phyloP scores from a whole-genome alignment of 2,888 invertebrate species.

The Leucoptera coffeella region DNA sequence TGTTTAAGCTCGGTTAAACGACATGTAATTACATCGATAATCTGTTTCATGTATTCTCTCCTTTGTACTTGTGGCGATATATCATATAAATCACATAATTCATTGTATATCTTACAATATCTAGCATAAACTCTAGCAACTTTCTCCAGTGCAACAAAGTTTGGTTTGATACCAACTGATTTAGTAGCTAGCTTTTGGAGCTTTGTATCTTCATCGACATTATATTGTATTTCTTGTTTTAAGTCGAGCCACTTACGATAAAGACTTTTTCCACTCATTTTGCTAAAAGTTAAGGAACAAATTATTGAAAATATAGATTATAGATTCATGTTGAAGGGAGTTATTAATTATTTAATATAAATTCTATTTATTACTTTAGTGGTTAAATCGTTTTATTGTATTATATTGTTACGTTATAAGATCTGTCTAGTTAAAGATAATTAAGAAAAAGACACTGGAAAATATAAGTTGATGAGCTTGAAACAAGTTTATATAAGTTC shows the following conservation, averaged over 20 bases:
- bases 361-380: no score
- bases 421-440: no score
- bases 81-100: conserved; percentile 54
- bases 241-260: conserved; percentile 28
- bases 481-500: no score
- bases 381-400: no score
- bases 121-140: conserved; percentile 44
- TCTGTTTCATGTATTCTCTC: conserved; percentile 42
- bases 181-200: conserved; percentile 22
- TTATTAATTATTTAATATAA: no score
- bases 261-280: conserved; percentile 30
- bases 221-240: conserved; percentile 17
- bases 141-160: conserved; percentile 37
- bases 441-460: no score
- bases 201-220: conserved; percentile 20
- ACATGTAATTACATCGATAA: conserved; percentile 54
- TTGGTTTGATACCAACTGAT: conserved; percentile 29
- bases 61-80: conserved; percentile 59
- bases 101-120: conserved; percentile 49
- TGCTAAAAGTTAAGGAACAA: not conserved
- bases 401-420: no score
- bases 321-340: no score
- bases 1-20: conserved; percentile 55
- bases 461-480: no score
- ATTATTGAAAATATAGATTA: not conserved